Base-by-base conservation (phyloP, 1,140 invertebrate genomes). In the Agrilus planipennis region DNA sequence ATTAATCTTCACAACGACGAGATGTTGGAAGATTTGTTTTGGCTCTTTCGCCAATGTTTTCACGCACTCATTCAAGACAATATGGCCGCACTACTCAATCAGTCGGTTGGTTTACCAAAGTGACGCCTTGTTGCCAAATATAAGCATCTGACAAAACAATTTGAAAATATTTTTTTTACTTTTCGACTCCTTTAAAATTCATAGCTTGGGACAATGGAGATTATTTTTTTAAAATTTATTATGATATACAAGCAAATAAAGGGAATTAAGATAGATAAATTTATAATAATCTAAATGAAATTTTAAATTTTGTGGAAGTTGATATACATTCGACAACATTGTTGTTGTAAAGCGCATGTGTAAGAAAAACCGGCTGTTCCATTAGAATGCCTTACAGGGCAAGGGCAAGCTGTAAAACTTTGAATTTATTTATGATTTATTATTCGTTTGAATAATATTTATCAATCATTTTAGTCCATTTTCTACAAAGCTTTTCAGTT, bases 11-110 rank as follows among this genome's bases (percentile, higher is more conserved):
- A 27, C 60, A 62, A 62, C 58, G 50, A 44, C 31, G 46, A 43
- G 60, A 62, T 62, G 60, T 62, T 61, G 60, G 60, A 62, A 61
- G 60, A 62, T 61, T 56, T 53, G 32, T 58, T 62, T 60, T 50
- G 47, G 58, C 57, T 57, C 58, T 51, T 42, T 39, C 57, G 58
- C 59, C 50, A 36, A 41, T 49, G 42, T 53, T 53, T 55, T 54
- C 57, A 57, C 51, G 47, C 50, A 60, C 45, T 60, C 60, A 62
- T 62, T 58, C 55, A 55, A 51, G 42, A 43, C 60, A 62, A 62
- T 62, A 62, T 62, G 60, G 60, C 58, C 55, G 60, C n/a, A 41
- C 39, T 29, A 41, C 29, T 29, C 16, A 41, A 32, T 19, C 38
- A 10, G 5, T 18, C 12, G 3, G 39, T 31, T 29, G 29, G 29